Evolutionary conservation across 1,140 invertebrate genomes (phyloP).

Genomic region (Drosophila miranda): DNA sequence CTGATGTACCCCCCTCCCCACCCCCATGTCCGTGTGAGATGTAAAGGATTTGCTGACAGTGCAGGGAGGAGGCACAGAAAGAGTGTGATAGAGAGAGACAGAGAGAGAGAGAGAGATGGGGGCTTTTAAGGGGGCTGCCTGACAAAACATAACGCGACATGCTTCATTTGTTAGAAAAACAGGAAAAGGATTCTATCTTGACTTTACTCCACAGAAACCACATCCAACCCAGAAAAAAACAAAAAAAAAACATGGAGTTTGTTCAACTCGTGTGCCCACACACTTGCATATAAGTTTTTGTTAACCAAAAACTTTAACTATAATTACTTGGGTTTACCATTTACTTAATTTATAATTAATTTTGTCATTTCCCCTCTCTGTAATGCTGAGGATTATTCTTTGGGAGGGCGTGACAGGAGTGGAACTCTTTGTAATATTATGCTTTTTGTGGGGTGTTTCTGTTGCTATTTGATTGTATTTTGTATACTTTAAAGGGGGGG

Average conservation of each 20-base stretch:
- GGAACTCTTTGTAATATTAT: constrained; percentile 1
- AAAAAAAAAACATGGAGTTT: constrained; percentile 19
- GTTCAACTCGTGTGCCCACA: constrained; percentile 24
- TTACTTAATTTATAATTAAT: no score
- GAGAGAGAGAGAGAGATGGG: background rate
- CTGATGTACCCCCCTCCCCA: constrained; percentile 23
- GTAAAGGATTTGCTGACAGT: constrained; percentile 27
- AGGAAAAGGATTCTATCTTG: constrained; percentile 26
- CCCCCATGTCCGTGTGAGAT: constrained; percentile 18
- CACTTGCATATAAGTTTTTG: background rate
- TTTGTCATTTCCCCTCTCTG: no score
- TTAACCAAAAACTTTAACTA: background rate
- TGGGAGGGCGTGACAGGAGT: background rate
- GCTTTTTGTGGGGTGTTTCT: background rate
- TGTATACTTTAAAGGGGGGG: constrained; percentile 9
- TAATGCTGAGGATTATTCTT: background rate
- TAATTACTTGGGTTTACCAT: no score
- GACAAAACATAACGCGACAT: constrained; percentile 55
- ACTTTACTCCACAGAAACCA: constrained; percentile 14
- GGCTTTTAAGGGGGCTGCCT: constrained; percentile 41
- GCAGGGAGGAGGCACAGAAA: background rate
- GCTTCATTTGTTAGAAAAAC: constrained; percentile 49
- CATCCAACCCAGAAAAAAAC: constrained; percentile 24
- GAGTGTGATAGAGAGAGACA: no score
- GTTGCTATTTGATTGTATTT: constrained; percentile 5